phyloP scores from a whole-genome alignment of 2,888 invertebrate genomes.

The Cinara cedri region DNA sequence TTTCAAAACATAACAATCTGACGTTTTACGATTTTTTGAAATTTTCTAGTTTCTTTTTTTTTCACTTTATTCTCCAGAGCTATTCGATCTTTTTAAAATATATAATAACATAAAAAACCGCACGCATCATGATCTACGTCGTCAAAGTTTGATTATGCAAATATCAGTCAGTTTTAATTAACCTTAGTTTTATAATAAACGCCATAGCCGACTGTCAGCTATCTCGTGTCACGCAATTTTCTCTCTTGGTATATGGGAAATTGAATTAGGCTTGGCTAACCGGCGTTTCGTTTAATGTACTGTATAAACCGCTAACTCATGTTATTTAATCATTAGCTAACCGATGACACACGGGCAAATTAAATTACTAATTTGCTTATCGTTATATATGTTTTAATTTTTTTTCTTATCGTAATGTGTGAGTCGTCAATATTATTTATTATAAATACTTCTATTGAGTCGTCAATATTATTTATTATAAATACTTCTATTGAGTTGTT shows the following conservation, averaged over 20 bases:
- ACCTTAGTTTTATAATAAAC: constrained; percentile 34
- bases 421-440: too few species aligned
- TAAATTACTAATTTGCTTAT: constrained; percentile 3
- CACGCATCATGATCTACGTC: constrained; percentile 1
- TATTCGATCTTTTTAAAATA: background rate
- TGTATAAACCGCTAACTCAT: constrained; percentile 36
- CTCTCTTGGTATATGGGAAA: constrained; percentile 45
- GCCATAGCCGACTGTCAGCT: background rate
- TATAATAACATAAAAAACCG: background rate
- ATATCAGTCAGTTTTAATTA: constrained; percentile 48
- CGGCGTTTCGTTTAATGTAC: constrained; percentile 46
- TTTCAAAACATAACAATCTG: too few species aligned
- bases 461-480: too few species aligned
- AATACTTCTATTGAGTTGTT: too few species aligned
- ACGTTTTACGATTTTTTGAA: too few species aligned
- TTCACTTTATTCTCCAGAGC: background rate
- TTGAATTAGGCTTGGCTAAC: constrained; percentile 52
- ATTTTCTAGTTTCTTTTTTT: background rate
- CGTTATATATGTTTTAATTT: background rate
- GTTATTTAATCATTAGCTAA: constrained; percentile 41
- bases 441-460: too few species aligned
- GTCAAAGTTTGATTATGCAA: constrained; percentile 30
- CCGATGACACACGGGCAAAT: background rate
- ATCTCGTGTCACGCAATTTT: constrained; percentile 49
- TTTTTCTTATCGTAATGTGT: too few species aligned